Conservation (phyloP, 1,140 invertebrate genomes). For the Papilio polyxenes region DNA sequence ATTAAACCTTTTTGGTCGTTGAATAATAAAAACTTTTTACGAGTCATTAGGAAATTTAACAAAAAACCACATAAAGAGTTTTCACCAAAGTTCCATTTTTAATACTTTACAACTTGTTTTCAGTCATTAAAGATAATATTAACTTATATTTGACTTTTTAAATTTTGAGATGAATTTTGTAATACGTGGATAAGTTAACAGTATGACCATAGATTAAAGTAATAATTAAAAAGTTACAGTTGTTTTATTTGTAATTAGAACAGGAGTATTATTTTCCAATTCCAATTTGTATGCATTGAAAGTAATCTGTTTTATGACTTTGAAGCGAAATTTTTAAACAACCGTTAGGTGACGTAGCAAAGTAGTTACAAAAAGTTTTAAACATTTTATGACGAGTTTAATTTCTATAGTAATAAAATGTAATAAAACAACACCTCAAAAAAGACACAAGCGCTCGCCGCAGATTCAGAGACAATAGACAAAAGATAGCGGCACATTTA, state of each 20-base stretch:
- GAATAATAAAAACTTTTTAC: slow-evolving; percentile 50
- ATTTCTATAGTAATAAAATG: neutral
- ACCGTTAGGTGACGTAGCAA: neutral
- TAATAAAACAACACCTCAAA: slow-evolving; percentile 9
- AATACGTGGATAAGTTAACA: too few species aligned
- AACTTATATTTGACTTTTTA: too few species aligned
- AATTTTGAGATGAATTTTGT: too few species aligned
- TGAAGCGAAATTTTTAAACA: neutral
- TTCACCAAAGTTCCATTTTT: neutral
- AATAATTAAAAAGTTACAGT: too few species aligned
- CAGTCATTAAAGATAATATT: too few species aligned
- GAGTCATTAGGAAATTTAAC: neutral
- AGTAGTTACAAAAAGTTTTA: neutral
- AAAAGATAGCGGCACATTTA: slow-evolving; percentile 21
- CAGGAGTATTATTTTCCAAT: too few species aligned
- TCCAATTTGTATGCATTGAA: neutral
- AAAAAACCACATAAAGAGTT: neutral
- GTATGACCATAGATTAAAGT: too few species aligned
- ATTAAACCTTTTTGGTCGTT: slow-evolving; percentile 43
- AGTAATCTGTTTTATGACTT: neutral
- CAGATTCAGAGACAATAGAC: slow-evolving; percentile 20
- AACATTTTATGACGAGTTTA: neutral
- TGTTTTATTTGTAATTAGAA: too few species aligned
- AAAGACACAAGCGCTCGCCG: slow-evolving; percentile 4
- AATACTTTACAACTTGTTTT: too few species aligned